phyloP scores from a whole-genome alignment of 2,888 invertebrate genomes.

The Pegoplata infirma region DNA sequence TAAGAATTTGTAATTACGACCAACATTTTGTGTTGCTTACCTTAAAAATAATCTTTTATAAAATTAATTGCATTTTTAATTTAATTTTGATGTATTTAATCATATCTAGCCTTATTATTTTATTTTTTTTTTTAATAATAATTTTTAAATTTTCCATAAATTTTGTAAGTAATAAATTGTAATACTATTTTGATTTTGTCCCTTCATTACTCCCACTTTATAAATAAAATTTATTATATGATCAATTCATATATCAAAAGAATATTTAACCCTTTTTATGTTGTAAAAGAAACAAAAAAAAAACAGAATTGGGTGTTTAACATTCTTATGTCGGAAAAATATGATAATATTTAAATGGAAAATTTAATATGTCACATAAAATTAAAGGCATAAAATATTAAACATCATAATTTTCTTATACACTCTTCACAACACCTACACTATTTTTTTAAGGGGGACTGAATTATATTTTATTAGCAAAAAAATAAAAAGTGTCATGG shows the following conservation, averaged over 20 bases:
- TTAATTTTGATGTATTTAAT: neutral
- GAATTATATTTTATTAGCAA: too few species aligned
- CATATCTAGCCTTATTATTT: neutral
- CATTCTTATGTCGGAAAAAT: neutral
- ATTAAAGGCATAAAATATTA: constrained; percentile 4
- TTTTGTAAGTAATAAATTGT: neutral
- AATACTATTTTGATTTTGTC: neutral
- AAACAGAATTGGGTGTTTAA: neutral
- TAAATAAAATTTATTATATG: neutral
- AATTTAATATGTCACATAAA: constrained; percentile 22
- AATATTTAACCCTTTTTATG: neutral
- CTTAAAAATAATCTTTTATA: neutral
- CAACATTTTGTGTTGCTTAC: neutral
- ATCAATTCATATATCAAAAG: neutral
- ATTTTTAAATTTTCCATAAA: neutral
- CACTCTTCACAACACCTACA: too few species aligned
- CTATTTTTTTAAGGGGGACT: too few species aligned
- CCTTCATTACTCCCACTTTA: neutral
- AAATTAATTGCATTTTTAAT: neutral
- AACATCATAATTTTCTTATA: constrained; percentile 31
- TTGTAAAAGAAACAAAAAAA: neutral
- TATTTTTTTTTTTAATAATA: neutral
- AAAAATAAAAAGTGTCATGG: too few species aligned
- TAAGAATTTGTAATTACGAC: neutral
- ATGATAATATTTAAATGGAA: neutral